Evolutionary conservation across 1,140 invertebrate genomes (phyloP), one percentile per base, ranked within the genome.

Genomic region (Tetranychus urticae): DNA sequence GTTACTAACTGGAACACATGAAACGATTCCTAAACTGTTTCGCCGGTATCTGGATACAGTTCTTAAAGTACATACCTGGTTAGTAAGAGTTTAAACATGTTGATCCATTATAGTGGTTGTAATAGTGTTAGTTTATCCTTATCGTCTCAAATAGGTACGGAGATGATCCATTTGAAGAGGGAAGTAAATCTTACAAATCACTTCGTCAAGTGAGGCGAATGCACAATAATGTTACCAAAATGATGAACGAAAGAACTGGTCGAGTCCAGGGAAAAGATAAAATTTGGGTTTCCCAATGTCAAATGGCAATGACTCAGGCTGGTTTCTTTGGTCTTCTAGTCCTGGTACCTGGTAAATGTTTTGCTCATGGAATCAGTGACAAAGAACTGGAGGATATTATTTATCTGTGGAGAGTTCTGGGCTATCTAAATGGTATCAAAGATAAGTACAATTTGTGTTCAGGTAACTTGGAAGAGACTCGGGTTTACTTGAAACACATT

Each of bases 401-500:
- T 5, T 86, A 91, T 69, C 80, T 88, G 64, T 91, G 87, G 87
- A 76, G 80, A 54, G 80, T 85, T 1, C 79, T 90, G 37, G 86
- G 86, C 1, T 78, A 81, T 67, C 70, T 85, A 65, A 76, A 90
- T 52, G 88, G 88, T 3, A 80, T 89, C 14, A 78, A 86, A 64
- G 86, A 91, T 66, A 79, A 77, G 78, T 78, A 73, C 63, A 82
- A 81, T 65, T 73, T 80, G 35, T 80, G 78, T 64, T 65, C 68
- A 0, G 77, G 74, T 0, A 70, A 67, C 45, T 66, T 77, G 42
- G 65, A 71, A n/a, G 72, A 76, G 36, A 68, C 76, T 1, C 64
- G 66, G 54, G 52, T 66, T 7, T 63, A 60, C 13, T 39, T 36
- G 34, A n/a, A 59, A 33, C 39, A 60, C 6, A 58, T 64, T 12